phyloP scores from a whole-genome alignment of 2,888 invertebrate species.

The Dolomedes plantarius region DNA sequence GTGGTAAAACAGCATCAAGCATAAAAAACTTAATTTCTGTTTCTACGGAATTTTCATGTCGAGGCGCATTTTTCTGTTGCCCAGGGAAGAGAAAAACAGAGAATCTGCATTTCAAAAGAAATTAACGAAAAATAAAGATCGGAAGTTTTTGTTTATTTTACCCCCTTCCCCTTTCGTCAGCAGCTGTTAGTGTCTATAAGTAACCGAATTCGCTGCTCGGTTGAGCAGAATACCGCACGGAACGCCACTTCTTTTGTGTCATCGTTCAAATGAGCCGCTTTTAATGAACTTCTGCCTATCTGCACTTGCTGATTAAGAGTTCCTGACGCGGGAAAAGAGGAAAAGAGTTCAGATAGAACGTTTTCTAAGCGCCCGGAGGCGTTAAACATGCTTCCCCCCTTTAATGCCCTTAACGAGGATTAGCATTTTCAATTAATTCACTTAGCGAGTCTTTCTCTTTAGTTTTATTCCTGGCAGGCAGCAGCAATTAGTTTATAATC shows the following conservation, averaged over 20 bases:
- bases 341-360: conserved; percentile 26
- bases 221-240: conserved; percentile 21
- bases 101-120: neutral
- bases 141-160: neutral
- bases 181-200: conserved; percentile 8
- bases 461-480: conserved; percentile 26
- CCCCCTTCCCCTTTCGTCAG: neutral
- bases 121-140: neutral
- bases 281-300: conserved; percentile 39
- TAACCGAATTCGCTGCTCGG: conserved; percentile 15
- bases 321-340: conserved; percentile 10
- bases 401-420: conserved; percentile 50
- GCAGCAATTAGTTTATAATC: conserved; percentile 47
- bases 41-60: too few species aligned
- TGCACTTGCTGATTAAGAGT: conserved; percentile 26
- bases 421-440: conserved; percentile 60
- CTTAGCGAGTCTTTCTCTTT: conserved; percentile 30
- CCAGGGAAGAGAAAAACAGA: neutral
- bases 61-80: too few species aligned
- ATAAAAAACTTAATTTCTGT: too few species aligned
- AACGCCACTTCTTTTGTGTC: conserved; percentile 28
- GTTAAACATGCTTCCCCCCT: conserved; percentile 10
- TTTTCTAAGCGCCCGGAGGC: conserved; percentile 29
- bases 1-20: too few species aligned
- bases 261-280: conserved; percentile 39